Percentiles rank a stretch among this genome's conserved stretches.
These are phyloP conservation scores for Lordiphosa fenestrarum DNA, from an alignment of 2,888 invertebrate genomes.

Conservation along the genomic window DNA sequence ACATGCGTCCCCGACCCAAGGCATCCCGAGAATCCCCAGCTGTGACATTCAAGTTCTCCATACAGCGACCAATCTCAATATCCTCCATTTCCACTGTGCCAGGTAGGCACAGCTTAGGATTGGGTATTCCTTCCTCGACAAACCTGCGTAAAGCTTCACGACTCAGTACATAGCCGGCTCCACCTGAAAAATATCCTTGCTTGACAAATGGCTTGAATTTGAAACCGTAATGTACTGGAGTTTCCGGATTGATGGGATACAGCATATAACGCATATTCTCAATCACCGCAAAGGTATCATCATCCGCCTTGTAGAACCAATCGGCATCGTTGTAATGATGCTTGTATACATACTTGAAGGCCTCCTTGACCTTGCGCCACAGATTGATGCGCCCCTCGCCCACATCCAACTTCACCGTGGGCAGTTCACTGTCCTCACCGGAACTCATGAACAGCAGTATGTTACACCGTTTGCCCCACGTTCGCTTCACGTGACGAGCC, in stretches of 20 bases:
- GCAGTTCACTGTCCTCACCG: slow-evolving; percentile 85
- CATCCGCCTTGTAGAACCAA: slow-evolving; percentile 99
- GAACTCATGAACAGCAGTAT: slow-evolving; percentile 92
- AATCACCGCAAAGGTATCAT: slow-evolving; percentile 96
- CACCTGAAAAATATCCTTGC: slow-evolving; percentile 93
- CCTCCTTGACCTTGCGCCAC: slow-evolving; percentile 97
- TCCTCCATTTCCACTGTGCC: slow-evolving; percentile 81
- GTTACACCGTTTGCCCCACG: slow-evolving; percentile 96
- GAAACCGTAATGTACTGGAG: slow-evolving; percentile 93
- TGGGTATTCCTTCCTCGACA: slow-evolving; percentile 86
- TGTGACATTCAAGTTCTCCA: slow-evolving; percentile 90
- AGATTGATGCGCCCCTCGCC: slow-evolving; percentile 91
- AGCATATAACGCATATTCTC: slow-evolving; percentile 96
- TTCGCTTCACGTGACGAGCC: slow-evolving; percentile 94
- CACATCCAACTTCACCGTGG: slow-evolving; percentile 89
- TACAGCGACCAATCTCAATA: slow-evolving; percentile 83
- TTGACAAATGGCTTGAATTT: slow-evolving; percentile 87
- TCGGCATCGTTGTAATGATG: slow-evolving; percentile 91
- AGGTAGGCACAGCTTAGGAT: slow-evolving; percentile 80
- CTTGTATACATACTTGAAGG: slow-evolving; percentile 92
- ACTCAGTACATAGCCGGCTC: slow-evolving; percentile 95
- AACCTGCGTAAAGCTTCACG: slow-evolving; percentile 88
- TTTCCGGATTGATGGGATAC: slow-evolving; percentile 85
- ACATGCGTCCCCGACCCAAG: slow-evolving; percentile 92
- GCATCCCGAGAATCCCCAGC: slow-evolving; percentile 94